Evolutionary conservation across 1,140 invertebrate species (phyloP), one percentile per base, ranked within the genome.

Genomic region (Leptonema lineaticorne): DNA sequence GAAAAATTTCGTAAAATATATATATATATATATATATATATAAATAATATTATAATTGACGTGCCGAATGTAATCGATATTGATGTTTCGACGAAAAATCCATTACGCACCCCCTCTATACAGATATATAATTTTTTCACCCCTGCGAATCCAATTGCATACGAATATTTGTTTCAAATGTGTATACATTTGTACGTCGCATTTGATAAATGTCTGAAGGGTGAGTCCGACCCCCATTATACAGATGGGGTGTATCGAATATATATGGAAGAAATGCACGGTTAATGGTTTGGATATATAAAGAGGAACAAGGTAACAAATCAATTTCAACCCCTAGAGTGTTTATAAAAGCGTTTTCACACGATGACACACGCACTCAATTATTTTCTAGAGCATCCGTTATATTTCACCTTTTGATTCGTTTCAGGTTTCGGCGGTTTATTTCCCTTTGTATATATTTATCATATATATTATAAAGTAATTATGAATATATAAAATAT

Each of bases 261-360:
- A 29, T 26, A 64, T 64, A 27, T 18, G n/a, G n/a, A 64, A 64
- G 9, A 46, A 64, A 64, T 64, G n/a, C 26, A 41, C 50, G 62
- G 27, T 64, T 50, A 64, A 64, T 64, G 62, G 62, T 16, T 50
- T 24, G 62, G 24, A 50, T 50, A 33, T 50, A 64, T 50, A 64
- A 29, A 33, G 26, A 41, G 33, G 59, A 62, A 22, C 22, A 62
- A 46, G 59, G 41, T 45, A 62, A 59, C 41, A 62, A 62, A 62
- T 62, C 59, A 62, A 62, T 62, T 45, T 62, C 41, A 14, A 11
- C 59, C 59, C 59, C 28, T 48, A 48, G 5, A 48, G 11, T 33
- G 30, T 41, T 14, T 41, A 16, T 41, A 41, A 14, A 9, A 41
- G 16, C 37, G 37, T 4, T 4, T n/a, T n/a, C 11, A 41, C 11